Evolutionary conservation across 2,888 invertebrate species (phyloP), one percentile per base, ranked within the genome.

Genomic region (Sarcophaga caerulescens): DNA sequence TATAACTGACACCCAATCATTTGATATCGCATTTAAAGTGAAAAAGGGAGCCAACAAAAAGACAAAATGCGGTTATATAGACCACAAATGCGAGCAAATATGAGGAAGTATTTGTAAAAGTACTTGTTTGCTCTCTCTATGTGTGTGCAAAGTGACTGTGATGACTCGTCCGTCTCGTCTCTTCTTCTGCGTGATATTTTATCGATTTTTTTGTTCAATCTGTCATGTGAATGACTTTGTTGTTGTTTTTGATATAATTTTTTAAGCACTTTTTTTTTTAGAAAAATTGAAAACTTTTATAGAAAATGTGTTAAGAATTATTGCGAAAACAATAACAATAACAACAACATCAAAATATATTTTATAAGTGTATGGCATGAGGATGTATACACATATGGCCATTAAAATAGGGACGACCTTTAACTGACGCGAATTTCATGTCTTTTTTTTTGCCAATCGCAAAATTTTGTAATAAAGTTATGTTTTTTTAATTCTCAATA

Each of bases 161-260:
- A 35, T 35, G 35, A 8, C 35, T 35, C 35, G 35, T 35, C 35
- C 35, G 6, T 25, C 25, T 47, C 47, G 47, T 52, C 63, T 81
- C 11, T 35, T 81, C 14, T 69, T 65, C 25, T 71, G 70, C 70
- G 70, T 70, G 57, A 76, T 76, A 65, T 59, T 70, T 76, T 76
- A 76, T 76, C 70, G 81, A 81, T 81, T 81, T 69, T 69, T 62
- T 45, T 21, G 11, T 10, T 4, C 4, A 35, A 35, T 73, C 59
- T 66, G 59, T 44, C 8, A 45, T 66, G 44, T 81, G 47, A 10
- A 12, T 14, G 52, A 71, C 25, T 70, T 65, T 71, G 8, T 66
- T n/a, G 1, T 65, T 44, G n/a, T 44, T 44, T 59, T 52, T 52
- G 52, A 10, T 35, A 35, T 8, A 17, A 52, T 52, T 52, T 52